Evolutionary conservation across 2,888 invertebrate species (phyloP).

Genomic region (Dendrolimus pini): DNA sequence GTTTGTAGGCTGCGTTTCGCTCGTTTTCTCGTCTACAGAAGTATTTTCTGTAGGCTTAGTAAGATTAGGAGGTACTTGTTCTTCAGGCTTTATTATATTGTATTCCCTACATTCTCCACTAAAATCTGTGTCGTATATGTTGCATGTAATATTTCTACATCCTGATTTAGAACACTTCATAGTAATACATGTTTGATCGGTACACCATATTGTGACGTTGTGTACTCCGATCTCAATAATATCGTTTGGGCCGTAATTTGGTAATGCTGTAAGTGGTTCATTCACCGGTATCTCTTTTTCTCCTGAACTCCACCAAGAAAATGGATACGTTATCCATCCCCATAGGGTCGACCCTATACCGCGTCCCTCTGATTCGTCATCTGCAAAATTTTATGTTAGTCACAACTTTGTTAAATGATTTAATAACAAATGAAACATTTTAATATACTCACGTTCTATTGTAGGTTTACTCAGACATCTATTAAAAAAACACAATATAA

Average conservation of each 20-base stretch:
- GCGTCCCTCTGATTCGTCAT: slow-evolving; percentile 44
- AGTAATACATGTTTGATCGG: slow-evolving; percentile 67
- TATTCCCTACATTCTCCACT: slow-evolving; percentile 60
- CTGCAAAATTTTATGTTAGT: slow-evolving; percentile 42
- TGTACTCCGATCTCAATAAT: slow-evolving; percentile 42
- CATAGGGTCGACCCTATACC: slow-evolving; percentile 58
- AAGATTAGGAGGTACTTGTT: slow-evolving; percentile 21
- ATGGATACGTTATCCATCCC: slow-evolving; percentile 67
- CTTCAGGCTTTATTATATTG: slow-evolving; percentile 36
- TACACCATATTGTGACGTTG: slow-evolving; percentile 63
- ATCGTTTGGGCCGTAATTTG: slow-evolving; percentile 28
- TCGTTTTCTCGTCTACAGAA: slow-evolving; percentile 2
- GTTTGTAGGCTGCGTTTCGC: slow-evolving; percentile 12
- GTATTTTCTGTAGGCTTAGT: slow-evolving; percentile 16
- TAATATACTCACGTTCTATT: slow-evolving; percentile 41
- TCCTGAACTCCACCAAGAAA: slow-evolving; percentile 53
- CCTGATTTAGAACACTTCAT: slow-evolving; percentile 52
- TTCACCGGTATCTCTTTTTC: slow-evolving; percentile 25
- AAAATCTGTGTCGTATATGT: slow-evolving; percentile 64
- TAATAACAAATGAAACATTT: too few relatives aligned
- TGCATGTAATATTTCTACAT: slow-evolving; percentile 59
- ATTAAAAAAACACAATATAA: slow-evolving; percentile 36
- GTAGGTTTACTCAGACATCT: slow-evolving; percentile 44
- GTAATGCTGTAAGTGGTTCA: slow-evolving; percentile 31
- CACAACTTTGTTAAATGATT: neutral